Evolutionary conservation across 1,140 invertebrate genomes (phyloP).

Genomic region (Alviniconcha marisindica): DNA sequence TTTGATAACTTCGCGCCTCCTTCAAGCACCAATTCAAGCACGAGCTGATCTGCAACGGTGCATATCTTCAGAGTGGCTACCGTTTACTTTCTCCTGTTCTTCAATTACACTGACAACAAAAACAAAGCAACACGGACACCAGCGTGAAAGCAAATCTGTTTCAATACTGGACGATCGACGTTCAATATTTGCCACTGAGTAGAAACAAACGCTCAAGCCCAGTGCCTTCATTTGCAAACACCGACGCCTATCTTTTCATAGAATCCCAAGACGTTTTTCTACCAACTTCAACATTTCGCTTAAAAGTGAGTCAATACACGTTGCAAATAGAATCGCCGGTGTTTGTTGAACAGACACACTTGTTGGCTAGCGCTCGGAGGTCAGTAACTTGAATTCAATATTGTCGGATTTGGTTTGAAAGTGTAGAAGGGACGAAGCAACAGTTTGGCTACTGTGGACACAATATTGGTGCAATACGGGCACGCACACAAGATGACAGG

Average conservation of each 20-base stretch:
- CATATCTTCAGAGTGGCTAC: no score
- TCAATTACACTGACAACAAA: background rate
- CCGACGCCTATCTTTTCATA: background rate
- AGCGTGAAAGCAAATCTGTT: background rate
- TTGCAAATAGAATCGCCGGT: background rate
- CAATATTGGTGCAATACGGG: conserved; percentile 30
- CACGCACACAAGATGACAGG: background rate
- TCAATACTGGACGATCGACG: background rate
- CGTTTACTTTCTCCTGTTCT: no score
- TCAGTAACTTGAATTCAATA: conserved; percentile 8
- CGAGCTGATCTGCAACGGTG: no score
- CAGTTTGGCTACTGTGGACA: background rate
- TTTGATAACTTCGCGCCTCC: no score
- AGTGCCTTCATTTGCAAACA: background rate
- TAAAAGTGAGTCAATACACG: background rate
- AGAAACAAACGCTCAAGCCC: conserved; percentile 1
- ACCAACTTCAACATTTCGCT: conserved; percentile 22
- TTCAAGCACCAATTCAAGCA: no score
- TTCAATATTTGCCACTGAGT: conserved; percentile 26
- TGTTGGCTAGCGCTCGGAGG: background rate
- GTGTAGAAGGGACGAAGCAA: conserved; percentile 2
- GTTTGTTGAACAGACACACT: background rate
- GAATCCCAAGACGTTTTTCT: conserved; percentile 22
- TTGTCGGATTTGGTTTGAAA: conserved; percentile 25
- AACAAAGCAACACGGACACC: background rate